A percentile compares a stretch with the other conserved stretches of the same genome.
phyloP scores from a whole-genome alignment of 2,888 invertebrate genomes.

The Calameuta idolon region DNA sequence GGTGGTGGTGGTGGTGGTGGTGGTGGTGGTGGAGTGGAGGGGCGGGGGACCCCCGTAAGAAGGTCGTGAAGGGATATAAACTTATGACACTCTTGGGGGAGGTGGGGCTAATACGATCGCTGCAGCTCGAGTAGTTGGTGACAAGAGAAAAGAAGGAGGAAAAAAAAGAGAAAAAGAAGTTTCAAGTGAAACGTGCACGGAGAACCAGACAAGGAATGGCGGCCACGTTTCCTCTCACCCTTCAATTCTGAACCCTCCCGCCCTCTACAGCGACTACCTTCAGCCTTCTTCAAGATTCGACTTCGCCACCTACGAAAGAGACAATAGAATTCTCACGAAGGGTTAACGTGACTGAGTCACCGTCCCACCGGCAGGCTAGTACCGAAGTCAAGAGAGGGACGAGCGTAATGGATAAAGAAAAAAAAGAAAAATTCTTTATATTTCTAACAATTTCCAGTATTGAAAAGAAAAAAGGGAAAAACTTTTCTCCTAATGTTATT shows the following conservation, averaged over 20 bases:
- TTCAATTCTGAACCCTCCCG: conserved; percentile 32
- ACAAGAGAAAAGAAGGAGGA: conserved; percentile 30
- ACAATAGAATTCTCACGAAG: conserved; percentile 41
- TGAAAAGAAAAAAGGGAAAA: neutral
- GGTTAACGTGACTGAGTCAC: conserved; percentile 41
- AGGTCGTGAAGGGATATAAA: conserved; percentile 32
- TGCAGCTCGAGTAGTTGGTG: conserved; percentile 29
- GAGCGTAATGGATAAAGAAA: neutral
- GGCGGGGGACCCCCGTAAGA: conserved; percentile 4
- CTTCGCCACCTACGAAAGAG: conserved; percentile 24
- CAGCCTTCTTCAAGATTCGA: neutral
- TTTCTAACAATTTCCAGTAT: neutral
- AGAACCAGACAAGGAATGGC: conserved; percentile 3
- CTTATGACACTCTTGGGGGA: conserved; percentile 33
- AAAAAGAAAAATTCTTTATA: neutral
- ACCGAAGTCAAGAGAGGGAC: neutral
- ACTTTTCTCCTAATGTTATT: neutral
- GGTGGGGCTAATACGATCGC: conserved; percentile 37
- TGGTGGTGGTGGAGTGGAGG: neutral
- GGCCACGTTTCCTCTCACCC: conserved; percentile 5
- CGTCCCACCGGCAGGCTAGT: conserved; percentile 11
- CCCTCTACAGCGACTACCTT: neutral
- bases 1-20: neutral
- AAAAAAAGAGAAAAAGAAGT: conserved; percentile 22
- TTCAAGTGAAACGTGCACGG: conserved; percentile 17